Percentiles rank a stretch among this genome's conserved stretches.
These are phyloP conservation scores for Cyprinus carpio DNA, from an alignment of 2,113 vertebrate genomes.

Conservation along the genomic window DNA sequence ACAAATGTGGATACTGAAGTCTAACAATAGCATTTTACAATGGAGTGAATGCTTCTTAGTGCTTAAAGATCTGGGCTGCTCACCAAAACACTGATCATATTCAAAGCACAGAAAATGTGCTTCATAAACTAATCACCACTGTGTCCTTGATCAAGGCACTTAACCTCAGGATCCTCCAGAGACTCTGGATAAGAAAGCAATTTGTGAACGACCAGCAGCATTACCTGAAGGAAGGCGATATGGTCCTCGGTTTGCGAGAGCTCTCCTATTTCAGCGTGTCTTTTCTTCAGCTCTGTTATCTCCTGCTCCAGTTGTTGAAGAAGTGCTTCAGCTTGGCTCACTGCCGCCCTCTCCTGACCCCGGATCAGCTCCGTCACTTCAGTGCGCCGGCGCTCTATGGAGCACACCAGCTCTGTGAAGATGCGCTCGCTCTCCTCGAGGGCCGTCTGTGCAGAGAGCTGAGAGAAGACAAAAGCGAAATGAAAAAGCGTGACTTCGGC, in stretches of 20 bases:
- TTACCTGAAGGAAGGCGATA: slow-evolving; percentile 74
- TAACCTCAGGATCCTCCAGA: not conserved
- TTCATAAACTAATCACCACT: not conserved
- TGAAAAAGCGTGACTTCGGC: not conserved
- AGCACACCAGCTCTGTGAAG: slow-evolving; percentile 72
- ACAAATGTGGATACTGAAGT: not conserved
- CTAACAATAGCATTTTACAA: not conserved
- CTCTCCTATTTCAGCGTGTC: slow-evolving; percentile 67
- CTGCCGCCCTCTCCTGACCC: slow-evolving; percentile 67
- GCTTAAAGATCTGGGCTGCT: not conserved
- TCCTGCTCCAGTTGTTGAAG: slow-evolving; percentile 72
- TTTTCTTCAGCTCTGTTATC: slow-evolving; percentile 69
- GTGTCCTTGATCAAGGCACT: not conserved
- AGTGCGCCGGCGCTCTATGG: slow-evolving; percentile 71
- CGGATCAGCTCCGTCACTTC: slow-evolving; percentile 75
- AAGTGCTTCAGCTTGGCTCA: slow-evolving; percentile 67
- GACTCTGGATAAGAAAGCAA: not conserved
- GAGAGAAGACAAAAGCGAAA: not conserved
- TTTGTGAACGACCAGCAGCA: not conserved
- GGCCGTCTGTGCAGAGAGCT: slow-evolving; percentile 68
- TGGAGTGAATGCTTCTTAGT: not conserved
- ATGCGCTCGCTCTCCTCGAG: slow-evolving; percentile 68
- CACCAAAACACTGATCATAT: not conserved
- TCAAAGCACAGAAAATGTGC: not conserved
- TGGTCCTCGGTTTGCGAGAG: slow-evolving; percentile 70